Evolutionary conservation across 2,888 invertebrate species (phyloP).

Genomic region (Protonemura montana): DNA sequence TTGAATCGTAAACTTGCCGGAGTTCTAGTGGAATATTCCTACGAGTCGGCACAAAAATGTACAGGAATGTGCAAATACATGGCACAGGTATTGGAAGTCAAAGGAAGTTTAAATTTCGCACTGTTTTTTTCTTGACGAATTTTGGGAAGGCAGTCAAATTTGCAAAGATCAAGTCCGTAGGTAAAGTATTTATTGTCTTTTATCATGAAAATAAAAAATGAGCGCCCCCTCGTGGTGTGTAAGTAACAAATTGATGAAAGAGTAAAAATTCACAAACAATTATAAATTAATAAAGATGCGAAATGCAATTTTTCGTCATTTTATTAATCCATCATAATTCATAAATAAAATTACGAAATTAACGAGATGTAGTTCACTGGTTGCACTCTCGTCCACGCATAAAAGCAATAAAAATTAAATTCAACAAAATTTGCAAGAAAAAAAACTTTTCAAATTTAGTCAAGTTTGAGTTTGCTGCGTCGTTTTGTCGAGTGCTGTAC

Average conservation of each 20-base stretch:
- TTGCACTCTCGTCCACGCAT: not conserved
- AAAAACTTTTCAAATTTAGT: no score
- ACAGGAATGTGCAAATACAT: not conserved
- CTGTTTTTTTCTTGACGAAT: not conserved
- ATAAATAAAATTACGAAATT: not conserved
- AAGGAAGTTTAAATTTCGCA: not conserved
- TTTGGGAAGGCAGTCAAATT: not conserved
- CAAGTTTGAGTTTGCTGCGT: not conserved
- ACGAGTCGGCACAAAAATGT: constrained; percentile 1
- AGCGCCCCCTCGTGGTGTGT: no score
- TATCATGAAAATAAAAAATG: no score
- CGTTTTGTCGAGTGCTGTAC: not conserved
- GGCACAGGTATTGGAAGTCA: not conserved
- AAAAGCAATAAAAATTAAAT: not conserved
- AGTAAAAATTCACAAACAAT: no score
- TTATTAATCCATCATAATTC: not conserved
- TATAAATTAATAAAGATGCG: not conserved
- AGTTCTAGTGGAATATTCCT: constrained; percentile 16
- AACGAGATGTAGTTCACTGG: not conserved
- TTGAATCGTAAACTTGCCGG: not conserved
- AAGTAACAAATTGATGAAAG: no score
- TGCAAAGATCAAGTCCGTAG: no score
- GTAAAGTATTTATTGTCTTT: no score
- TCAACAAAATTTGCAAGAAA: not conserved
- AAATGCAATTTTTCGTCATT: not conserved